Evolutionary conservation across 2,888 invertebrate species (phyloP).

Genomic region (Dryobota labecula): DNA sequence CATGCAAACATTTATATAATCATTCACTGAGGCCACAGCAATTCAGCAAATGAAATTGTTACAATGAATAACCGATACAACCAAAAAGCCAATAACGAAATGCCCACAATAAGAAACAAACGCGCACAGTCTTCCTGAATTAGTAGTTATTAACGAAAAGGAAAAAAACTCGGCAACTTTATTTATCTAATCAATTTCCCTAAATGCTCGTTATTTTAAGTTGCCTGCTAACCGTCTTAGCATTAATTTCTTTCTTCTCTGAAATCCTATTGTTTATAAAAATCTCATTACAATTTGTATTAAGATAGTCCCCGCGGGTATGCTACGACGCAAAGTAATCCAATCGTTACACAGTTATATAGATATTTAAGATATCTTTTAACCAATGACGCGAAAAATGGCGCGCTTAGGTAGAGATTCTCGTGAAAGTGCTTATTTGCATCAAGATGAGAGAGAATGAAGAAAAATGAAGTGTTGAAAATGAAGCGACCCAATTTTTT

Average conservation of each 20-base stretch:
- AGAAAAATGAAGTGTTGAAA: slow-evolving; percentile 57
- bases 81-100: background rate
- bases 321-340: slow-evolving; percentile 59
- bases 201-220: slow-evolving; percentile 40
- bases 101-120: background rate
- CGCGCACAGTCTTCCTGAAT: background rate
- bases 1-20: too few relatives aligned
- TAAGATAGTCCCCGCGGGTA: slow-evolving; percentile 38
- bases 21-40: too few relatives aligned
- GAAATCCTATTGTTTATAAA: slow-evolving; percentile 55
- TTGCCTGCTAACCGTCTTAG: slow-evolving; percentile 33
- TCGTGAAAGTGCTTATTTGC: slow-evolving; percentile 67
- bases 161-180: slow-evolving; percentile 15
- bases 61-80: background rate
- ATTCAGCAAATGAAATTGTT: background rate
- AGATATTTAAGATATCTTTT: slow-evolving; percentile 59
- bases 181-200: slow-evolving; percentile 43
- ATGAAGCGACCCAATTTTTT: slow-evolving; percentile 35
- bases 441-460: slow-evolving; percentile 59
- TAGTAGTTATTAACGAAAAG: slow-evolving; percentile 21
- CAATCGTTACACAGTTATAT: slow-evolving; percentile 55
- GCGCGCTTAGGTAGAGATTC: slow-evolving; percentile 59
- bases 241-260: slow-evolving; percentile 40
- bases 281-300: slow-evolving; percentile 58
- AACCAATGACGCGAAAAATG: slow-evolving; percentile 67